phyloP scores from a whole-genome alignment of 2,888 invertebrate genomes.

The Drosophila neonasuta region DNA sequence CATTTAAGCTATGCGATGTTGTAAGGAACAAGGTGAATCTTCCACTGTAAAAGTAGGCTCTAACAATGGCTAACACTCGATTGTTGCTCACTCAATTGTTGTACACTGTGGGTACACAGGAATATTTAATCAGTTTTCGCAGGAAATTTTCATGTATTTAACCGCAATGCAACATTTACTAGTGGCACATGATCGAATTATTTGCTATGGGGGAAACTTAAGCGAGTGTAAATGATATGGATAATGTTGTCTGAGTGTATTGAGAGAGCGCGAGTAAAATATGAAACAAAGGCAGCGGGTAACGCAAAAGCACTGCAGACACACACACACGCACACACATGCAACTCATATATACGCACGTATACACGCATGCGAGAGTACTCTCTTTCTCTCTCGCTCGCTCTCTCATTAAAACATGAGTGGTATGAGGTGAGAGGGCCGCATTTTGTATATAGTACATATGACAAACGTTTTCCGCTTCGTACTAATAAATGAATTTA shows the following conservation, averaged over 20 bases:
- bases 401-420: slow-evolving; percentile 39
- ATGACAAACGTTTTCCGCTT: slow-evolving; percentile 34
- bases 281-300: slow-evolving; percentile 71
- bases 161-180: slow-evolving; percentile 23
- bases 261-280: slow-evolving; percentile 26
- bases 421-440: slow-evolving; percentile 30
- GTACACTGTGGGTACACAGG: background rate
- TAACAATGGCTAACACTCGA: background rate
- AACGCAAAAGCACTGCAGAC: slow-evolving; percentile 69
- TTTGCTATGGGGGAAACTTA: slow-evolving; percentile 51
- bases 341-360: slow-evolving; percentile 11
- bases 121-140: slow-evolving; percentile 13
- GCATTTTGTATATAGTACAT: slow-evolving; percentile 14
- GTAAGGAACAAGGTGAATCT: background rate
- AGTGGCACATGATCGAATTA: slow-evolving; percentile 68
- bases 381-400: slow-evolving; percentile 1
- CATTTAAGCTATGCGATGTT: background rate
- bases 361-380: slow-evolving; percentile 8
- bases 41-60: background rate
- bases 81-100: background rate
- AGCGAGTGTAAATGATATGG: slow-evolving; percentile 67
- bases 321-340: slow-evolving; percentile 42
- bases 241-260: slow-evolving; percentile 51
- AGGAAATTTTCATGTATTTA: slow-evolving; percentile 13
- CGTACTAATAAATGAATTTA: slow-evolving; percentile 1